Evolutionary conservation across 1,140 invertebrate species (phyloP).

Genomic region (Pantala flavescens): DNA sequence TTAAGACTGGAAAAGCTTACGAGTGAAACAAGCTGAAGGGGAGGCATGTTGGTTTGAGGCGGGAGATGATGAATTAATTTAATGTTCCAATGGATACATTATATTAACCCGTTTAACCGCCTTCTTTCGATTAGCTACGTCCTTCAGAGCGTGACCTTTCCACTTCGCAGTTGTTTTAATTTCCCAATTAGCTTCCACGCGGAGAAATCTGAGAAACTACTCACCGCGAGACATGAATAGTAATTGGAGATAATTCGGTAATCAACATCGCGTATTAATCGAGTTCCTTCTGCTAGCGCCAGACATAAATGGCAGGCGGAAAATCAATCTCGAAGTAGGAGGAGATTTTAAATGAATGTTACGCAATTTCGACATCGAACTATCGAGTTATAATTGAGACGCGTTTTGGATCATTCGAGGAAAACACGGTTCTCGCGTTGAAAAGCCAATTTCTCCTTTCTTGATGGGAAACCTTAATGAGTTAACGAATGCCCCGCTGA

Average conservation of each 20-base stretch:
- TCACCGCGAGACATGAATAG: no score
- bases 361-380: background rate
- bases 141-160: no score
- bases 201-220: no score
- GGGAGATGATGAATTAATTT: no score
- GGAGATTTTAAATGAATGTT: background rate
- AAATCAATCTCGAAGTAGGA: background rate
- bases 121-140: no score
- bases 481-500: background rate
- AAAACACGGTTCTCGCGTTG: background rate
- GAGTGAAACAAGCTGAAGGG: no score
- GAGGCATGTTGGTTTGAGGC: no score
- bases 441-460: background rate
- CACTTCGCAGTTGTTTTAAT: no score
- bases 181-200: no score
- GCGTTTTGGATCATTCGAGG: background rate
- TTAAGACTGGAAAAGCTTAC: no score
- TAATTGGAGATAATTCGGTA: background rate
- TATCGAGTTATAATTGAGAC: background rate
- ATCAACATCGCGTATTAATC: background rate
- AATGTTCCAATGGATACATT: no score
- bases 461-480: slow-evolving; percentile 6
- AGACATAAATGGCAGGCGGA: background rate
- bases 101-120: no score
- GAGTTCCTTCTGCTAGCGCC: background rate